phyloP scores from a whole-genome alignment of 2,888 invertebrate species.

The Unio delphinus region DNA sequence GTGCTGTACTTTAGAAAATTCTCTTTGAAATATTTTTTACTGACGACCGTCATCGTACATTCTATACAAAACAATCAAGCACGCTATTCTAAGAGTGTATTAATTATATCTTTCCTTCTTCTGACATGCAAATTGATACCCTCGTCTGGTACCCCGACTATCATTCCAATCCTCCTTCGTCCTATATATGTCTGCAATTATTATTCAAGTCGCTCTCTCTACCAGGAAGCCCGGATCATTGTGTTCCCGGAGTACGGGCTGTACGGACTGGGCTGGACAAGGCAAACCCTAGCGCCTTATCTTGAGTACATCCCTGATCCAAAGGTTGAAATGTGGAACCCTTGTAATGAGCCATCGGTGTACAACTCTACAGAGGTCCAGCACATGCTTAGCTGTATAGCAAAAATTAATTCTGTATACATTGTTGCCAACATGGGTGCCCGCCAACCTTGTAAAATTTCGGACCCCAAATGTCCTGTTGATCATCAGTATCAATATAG shows the following conservation, averaged over 20 bases:
- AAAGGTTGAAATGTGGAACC: slow-evolving; percentile 41
- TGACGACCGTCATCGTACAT: too few species aligned
- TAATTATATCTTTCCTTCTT: too few species aligned
- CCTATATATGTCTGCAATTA: too few species aligned
- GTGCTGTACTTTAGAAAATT: too few species aligned
- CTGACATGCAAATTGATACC: too few species aligned
- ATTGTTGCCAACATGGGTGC: slow-evolving; percentile 32
- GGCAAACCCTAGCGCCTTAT: slow-evolving; percentile 25
- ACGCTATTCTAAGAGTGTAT: too few species aligned
- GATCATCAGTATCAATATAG: slow-evolving; percentile 22
- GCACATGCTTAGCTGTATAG: slow-evolving; percentile 25
- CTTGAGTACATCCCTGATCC: slow-evolving; percentile 30
- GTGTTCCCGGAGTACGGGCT: slow-evolving; percentile 82
- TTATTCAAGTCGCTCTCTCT: too few species aligned
- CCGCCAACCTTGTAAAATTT: slow-evolving; percentile 12
- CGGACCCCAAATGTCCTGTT: slow-evolving; percentile 14
- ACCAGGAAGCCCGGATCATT: slow-evolving; percentile 81
- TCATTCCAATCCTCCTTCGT: too few species aligned
- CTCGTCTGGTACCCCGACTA: too few species aligned
- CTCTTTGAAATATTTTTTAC: too few species aligned
- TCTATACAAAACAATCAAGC: too few species aligned
- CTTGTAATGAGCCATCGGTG: slow-evolving; percentile 12
- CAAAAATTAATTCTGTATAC: slow-evolving; percentile 24
- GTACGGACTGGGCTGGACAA: slow-evolving; percentile 56
- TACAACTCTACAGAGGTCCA: slow-evolving; percentile 15